Evolutionary conservation across 2,888 invertebrate genomes (phyloP).

Genomic region (Xestobium rufovillosum): DNA sequence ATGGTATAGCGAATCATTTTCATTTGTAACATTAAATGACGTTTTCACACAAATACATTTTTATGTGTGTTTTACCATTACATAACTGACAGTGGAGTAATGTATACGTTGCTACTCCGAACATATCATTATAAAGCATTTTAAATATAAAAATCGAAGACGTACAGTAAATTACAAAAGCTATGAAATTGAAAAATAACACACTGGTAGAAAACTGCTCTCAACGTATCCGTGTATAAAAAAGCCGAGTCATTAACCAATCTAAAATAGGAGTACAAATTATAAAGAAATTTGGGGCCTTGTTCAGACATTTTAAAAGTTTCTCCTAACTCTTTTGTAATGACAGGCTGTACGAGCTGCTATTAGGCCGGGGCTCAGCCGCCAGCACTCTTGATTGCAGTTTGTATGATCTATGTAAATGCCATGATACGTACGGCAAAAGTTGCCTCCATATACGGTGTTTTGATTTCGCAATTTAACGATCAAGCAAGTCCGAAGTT

Average conservation of each 20-base stretch:
- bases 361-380: constrained; percentile 20
- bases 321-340: constrained; percentile 41
- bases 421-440: constrained; percentile 5
- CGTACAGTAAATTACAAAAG: too few relatives aligned
- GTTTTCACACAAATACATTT: too few relatives aligned
- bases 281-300: constrained; percentile 41
- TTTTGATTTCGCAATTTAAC: constrained; percentile 2
- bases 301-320: constrained; percentile 32
- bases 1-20: too few relatives aligned
- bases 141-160: too few relatives aligned
- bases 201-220: too few relatives aligned
- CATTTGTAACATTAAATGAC: too few relatives aligned
- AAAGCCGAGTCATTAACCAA: constrained; percentile 1
- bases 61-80: too few relatives aligned
- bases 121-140: too few relatives aligned
- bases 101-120: too few relatives aligned
- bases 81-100: too few relatives aligned
- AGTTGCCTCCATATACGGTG: neutral
- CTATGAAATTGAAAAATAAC: too few relatives aligned
- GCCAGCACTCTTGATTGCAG: constrained; percentile 20
- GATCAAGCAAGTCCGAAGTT: constrained; percentile 2
- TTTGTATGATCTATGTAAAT: constrained; percentile 15
- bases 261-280: constrained; percentile 35
- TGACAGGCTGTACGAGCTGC: constrained; percentile 33
- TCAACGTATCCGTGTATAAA: too few relatives aligned